Conservation (phyloP, 2,797 vertebrate species). For the Buceros bicornis region DNA sequence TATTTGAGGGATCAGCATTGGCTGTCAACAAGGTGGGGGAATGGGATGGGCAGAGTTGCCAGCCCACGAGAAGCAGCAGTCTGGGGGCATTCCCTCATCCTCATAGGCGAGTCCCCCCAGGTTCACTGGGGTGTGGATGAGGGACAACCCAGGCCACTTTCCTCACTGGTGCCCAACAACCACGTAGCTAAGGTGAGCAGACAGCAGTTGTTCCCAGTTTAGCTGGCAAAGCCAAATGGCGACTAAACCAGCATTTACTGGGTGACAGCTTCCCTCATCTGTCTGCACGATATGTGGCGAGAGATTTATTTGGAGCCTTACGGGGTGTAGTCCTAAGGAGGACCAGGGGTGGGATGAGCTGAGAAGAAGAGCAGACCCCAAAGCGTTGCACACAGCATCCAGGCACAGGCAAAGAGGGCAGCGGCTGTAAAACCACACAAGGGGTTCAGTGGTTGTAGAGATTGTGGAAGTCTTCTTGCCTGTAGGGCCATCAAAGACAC, state of each 20-base stretch:
- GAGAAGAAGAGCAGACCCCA: background rate
- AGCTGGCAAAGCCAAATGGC: background rate
- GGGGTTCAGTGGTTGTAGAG: background rate
- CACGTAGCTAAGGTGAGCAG: fast-evolving
- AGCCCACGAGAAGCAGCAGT: background rate
- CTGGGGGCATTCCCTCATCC: background rate
- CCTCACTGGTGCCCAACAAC: fast-evolving
- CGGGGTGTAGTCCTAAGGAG: background rate
- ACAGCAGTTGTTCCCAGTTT: background rate
- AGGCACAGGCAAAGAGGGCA: background rate
- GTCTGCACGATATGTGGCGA: fast-evolving
- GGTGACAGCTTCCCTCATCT: background rate
- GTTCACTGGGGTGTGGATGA: background rate
- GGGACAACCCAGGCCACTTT: background rate
- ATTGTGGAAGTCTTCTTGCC: background rate
- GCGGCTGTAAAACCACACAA: background rate
- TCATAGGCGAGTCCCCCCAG: fast-evolving
- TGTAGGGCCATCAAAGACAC: constrained; percentile 36
- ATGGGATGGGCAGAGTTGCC: background rate
- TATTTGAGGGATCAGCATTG: fast-evolving
- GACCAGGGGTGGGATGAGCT: background rate
- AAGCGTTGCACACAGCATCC: background rate
- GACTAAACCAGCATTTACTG: background rate
- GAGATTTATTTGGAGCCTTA: background rate
- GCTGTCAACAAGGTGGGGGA: background rate